Evolutionary conservation across 2,797 vertebrate genomes (phyloP), one percentile per base, ranked within the genome.

Genomic region (Cossypha polioptera): DNA sequence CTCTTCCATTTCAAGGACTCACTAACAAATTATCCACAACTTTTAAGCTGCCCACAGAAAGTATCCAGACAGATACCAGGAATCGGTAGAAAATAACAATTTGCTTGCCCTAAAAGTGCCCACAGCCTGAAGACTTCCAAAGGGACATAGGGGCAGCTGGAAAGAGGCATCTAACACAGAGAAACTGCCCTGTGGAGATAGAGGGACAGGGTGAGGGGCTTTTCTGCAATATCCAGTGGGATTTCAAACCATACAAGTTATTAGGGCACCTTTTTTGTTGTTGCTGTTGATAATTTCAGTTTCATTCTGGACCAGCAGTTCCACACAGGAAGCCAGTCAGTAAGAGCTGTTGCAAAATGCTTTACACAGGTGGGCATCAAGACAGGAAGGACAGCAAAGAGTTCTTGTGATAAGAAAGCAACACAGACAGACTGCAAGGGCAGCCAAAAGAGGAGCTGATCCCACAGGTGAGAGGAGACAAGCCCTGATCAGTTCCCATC

Each of bases 71-170:
- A 42, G 77, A 83, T 83, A 36, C 1, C 8, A 75, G 31, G 5
- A 77, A 71, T 40, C 2, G 0, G 10, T 50, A 54, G n/a, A 71
- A 77, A 86, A 83, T 2, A 67, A 51, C 13, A 35, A 20, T 47
- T 65, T 75, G 2, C 16, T 96, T 58, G 38, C 17, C 22, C 45
- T 53, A 9, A 11, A 73, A 65, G 11, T 40, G 13, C 13, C 7
- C 33, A 12, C 1, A 1, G 15, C 11, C 36, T 63, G 21, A 12
- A 33, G 35, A 15, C 22, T 82, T 71, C 40, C 45, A 69, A 10
- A 15, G 13, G 35, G 7, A 62, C 15, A 10, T 0, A 31, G 0
- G 3, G 0, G 3, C 24, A 77, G 42, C 36, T 86, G 5, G 29
- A 53, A 36, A 58, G 16, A 76, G 26, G 24, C 22, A 42, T 22